Percentiles rank a stretch among this genome's conserved stretches.
Conservation (phyloP, 2,113 vertebrate species). For the Hemichromis elongatus region DNA sequence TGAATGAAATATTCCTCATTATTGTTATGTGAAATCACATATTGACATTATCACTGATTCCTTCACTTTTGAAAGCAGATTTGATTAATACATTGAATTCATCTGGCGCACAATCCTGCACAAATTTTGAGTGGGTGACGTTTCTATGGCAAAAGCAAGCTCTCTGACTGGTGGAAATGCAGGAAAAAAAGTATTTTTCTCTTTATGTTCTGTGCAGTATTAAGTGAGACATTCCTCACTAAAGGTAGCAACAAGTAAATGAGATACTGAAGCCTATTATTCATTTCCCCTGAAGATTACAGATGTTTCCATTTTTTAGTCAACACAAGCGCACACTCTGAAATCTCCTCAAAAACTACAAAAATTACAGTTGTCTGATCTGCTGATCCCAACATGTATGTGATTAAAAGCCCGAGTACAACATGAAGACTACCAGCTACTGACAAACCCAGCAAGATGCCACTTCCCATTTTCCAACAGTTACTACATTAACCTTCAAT, state of each 20-base stretch:
- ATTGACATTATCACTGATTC: not conserved
- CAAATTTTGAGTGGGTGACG: conserved; percentile 65
- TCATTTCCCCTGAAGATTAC: not conserved
- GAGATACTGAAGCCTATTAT: not conserved
- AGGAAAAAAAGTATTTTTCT: not conserved
- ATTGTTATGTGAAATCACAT: not conserved
- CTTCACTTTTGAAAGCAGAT: not conserved
- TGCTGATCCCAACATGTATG: not conserved
- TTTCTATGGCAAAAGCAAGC: conserved; percentile 62
- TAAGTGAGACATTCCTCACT: not conserved
- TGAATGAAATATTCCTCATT: not conserved
- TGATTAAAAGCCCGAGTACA: not conserved
- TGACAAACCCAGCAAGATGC: not conserved
- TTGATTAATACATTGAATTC: not conserved
- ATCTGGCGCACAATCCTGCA: conserved; percentile 35
- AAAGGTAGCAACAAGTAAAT: not conserved
- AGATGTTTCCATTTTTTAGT: not conserved
- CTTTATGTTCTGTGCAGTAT: not conserved
- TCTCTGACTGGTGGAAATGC: conserved; percentile 28
- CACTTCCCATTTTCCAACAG: not conserved
- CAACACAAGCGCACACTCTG: not conserved
- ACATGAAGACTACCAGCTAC: not conserved
- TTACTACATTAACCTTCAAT: not conserved
- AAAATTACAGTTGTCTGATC: not conserved
- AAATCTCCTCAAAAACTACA: not conserved